Conservation (phyloP, 35 echinoderm and acorn worm genomes). For the Holothuria glaberrima region DNA sequence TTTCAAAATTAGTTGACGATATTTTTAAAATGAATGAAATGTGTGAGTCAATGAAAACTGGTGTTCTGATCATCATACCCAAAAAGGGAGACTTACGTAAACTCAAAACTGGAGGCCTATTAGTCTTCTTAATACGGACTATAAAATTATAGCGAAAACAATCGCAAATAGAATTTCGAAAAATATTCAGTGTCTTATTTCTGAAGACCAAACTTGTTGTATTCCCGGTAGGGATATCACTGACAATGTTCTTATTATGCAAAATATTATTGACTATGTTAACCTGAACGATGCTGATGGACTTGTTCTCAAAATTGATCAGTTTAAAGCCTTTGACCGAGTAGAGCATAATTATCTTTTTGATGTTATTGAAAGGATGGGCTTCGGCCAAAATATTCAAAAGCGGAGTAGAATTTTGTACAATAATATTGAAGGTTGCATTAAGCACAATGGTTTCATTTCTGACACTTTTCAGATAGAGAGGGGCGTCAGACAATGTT, state of each 20-base stretch:
- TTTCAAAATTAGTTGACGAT: neutral
- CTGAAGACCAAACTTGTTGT: conserved; percentile 70
- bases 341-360: conserved; percentile 15
- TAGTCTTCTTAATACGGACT: conserved; percentile 52
- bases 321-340: conserved; percentile 38
- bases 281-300: neutral
- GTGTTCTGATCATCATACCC: neutral
- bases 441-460: conserved; percentile 5
- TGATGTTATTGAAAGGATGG: neutral
- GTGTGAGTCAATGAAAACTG: conserved; percentile 28
- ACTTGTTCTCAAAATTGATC: conserved; percentile 55
- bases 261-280: conserved; percentile 53
- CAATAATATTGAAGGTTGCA: neutral
- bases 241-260: conserved; percentile 60
- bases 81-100: conserved; percentile 29
- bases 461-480: conserved; percentile 1
- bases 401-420: conserved; percentile 35
- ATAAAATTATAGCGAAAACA: conserved; percentile 53
- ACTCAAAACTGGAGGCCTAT: conserved; percentile 60
- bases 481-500: conserved; percentile 36
- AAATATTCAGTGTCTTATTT: conserved; percentile 51
- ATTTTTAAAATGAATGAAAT: conserved; percentile 16
- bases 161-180: conserved; percentile 45
- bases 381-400: conserved; percentile 30
- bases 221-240: conserved; percentile 61